Conservation (phyloP, 2,888 invertebrate genomes). For the Leptinotarsa haldemani region DNA sequence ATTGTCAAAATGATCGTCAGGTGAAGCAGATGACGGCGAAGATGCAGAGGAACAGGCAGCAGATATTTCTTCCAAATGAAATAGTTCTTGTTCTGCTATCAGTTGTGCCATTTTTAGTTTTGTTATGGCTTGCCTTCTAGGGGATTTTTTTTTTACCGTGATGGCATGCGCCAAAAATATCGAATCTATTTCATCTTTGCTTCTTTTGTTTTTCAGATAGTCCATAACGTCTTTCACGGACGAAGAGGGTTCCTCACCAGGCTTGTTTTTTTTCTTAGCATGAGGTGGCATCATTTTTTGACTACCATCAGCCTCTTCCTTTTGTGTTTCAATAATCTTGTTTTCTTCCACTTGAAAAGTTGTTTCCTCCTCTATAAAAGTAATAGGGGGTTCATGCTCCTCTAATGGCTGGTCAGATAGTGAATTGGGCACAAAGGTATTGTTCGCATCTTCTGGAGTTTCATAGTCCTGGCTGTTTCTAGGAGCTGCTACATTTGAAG, state of each 20-base stretch:
- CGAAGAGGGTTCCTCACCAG: not conserved
- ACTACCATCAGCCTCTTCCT: not conserved
- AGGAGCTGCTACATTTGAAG: slow-evolving; percentile 23
- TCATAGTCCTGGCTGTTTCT: too few species aligned
- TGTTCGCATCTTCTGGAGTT: too few species aligned
- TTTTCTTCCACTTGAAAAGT: not conserved
- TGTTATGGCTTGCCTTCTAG: not conserved
- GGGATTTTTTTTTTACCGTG: not conserved
- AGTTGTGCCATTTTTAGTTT: not conserved
- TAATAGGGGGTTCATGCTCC: not conserved
- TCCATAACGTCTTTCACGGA: not conserved
- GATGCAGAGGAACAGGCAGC: not conserved
- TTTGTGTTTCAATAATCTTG: not conserved
- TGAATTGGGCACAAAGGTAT: not conserved
- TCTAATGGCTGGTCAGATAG: not conserved
- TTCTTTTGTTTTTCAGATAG: not conserved
- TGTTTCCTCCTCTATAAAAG: not conserved
- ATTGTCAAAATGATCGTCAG: not conserved
- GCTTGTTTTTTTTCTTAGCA: not conserved
- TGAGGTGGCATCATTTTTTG: not conserved
- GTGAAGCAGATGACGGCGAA: not conserved
- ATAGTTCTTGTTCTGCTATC: not conserved
- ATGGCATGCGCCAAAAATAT: not conserved
- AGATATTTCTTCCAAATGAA: not conserved
- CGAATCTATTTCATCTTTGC: not conserved